These are phyloP conservation scores for Leucosticte australis DNA, from an alignment of 2,113 vertebrate species.

Conservation along the genomic window DNA sequence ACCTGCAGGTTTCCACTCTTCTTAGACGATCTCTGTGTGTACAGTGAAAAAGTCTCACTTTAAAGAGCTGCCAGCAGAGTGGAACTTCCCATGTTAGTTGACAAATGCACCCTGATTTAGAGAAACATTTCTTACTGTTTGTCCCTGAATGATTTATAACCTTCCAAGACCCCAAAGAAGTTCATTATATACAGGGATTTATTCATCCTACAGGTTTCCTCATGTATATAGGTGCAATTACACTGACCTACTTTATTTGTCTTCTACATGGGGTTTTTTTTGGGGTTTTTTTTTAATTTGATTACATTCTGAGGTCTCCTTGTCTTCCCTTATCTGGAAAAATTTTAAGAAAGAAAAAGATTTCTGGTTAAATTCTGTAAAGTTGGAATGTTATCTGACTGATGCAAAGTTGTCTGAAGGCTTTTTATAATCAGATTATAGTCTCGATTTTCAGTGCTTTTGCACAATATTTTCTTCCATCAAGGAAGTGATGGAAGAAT, in stretches of 20 bases:
- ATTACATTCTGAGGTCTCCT: background rate
- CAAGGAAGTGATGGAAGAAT: background rate
- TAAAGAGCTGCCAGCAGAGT: background rate
- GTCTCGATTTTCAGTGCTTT: background rate
- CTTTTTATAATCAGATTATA: background rate
- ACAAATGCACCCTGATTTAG: background rate
- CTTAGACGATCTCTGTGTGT: background rate
- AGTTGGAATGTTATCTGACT: background rate
- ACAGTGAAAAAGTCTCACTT: background rate
- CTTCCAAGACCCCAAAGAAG: background rate
- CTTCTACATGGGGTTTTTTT: background rate
- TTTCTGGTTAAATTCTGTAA: background rate
- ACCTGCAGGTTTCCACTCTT: background rate
- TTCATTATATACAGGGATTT: background rate
- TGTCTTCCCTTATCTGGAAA: background rate
- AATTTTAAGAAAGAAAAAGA: background rate
- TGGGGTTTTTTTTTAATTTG: background rate
- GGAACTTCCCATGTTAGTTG: background rate
- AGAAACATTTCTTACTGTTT: background rate
- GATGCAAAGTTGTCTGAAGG: background rate
- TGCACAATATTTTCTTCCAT: background rate
- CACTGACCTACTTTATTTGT: background rate
- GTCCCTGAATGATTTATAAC: background rate
- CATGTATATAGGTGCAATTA: background rate
- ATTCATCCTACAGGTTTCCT: background rate